These are phyloP conservation scores for Camelus bactrianus DNA, from an alignment of 2,113 vertebrate species.

Conservation along the genomic window DNA sequence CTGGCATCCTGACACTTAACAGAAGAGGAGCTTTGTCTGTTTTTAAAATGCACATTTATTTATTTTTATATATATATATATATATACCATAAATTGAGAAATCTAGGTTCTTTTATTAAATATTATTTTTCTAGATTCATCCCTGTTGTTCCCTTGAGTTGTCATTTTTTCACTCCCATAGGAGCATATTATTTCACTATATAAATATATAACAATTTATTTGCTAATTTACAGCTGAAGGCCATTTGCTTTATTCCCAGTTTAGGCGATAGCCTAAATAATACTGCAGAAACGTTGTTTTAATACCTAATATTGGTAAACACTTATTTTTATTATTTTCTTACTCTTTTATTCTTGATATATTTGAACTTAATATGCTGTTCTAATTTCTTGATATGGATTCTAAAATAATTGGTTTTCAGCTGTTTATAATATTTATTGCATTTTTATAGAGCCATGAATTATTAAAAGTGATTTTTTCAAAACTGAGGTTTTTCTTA, in stretches of 20 bases:
- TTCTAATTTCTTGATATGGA: background rate
- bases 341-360: background rate
- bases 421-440: background rate
- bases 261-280: background rate
- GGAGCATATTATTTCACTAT: background rate
- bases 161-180: background rate
- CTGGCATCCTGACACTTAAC: background rate
- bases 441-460: background rate
- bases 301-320: background rate
- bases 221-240: background rate
- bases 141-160: background rate
- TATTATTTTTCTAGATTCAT: background rate
- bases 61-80: too few species aligned
- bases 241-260: background rate
- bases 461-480: background rate
- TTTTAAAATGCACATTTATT: background rate
- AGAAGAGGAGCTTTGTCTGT: background rate
- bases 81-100: too few species aligned
- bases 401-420: background rate
- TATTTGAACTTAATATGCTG: background rate
- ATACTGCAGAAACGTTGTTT: background rate
- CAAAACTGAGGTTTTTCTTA: rapidly evolving
- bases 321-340: background rate
- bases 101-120: background rate
- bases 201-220: background rate